Evolutionary conservation across 1,140 invertebrate species (phyloP).

Genomic region (Anoplolepis gracilipes): DNA sequence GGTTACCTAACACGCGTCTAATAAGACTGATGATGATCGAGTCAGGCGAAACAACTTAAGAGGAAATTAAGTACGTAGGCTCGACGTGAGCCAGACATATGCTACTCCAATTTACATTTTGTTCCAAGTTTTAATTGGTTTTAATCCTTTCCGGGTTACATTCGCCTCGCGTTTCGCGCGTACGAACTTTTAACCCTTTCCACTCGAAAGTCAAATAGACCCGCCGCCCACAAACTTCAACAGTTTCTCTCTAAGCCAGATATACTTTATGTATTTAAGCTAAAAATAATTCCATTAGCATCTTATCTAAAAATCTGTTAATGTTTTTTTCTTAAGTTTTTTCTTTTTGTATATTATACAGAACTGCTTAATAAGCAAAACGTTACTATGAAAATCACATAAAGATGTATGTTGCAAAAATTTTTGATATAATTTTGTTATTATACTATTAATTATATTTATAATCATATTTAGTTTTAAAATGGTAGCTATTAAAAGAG

Average conservation of each 20-base stretch:
- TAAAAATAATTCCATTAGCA: constrained; percentile 23
- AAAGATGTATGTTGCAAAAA: no score
- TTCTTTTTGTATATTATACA: no score
- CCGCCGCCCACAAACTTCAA: not conserved
- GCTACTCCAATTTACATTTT: constrained; percentile 62
- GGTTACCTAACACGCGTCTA: constrained; percentile 55
- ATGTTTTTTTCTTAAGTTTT: not conserved
- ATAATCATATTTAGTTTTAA: not conserved
- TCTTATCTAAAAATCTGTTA: not conserved
- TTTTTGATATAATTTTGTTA: no score
- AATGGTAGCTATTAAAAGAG: no score
- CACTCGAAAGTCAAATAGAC: constrained; percentile 29
- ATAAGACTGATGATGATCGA: constrained; percentile 62
- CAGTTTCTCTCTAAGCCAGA: not conserved
- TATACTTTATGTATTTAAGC: not conserved
- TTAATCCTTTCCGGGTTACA: constrained; percentile 35
- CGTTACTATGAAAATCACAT: no score
- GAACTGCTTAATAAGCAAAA: no score
- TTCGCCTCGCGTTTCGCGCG: not conserved
- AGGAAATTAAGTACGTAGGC: constrained; percentile 58
- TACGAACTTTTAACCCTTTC: constrained; percentile 51
- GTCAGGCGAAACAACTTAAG: constrained; percentile 42
- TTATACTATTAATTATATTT: no score
- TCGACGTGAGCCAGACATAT: constrained; percentile 11
- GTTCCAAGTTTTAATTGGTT: constrained; percentile 52